A percentile compares a stretch with the other conserved stretches of the same genome.
These are phyloP conservation scores for Drosophila arizonae DNA, from an alignment of 1,140 invertebrate genomes.

Conservation along the genomic window DNA sequence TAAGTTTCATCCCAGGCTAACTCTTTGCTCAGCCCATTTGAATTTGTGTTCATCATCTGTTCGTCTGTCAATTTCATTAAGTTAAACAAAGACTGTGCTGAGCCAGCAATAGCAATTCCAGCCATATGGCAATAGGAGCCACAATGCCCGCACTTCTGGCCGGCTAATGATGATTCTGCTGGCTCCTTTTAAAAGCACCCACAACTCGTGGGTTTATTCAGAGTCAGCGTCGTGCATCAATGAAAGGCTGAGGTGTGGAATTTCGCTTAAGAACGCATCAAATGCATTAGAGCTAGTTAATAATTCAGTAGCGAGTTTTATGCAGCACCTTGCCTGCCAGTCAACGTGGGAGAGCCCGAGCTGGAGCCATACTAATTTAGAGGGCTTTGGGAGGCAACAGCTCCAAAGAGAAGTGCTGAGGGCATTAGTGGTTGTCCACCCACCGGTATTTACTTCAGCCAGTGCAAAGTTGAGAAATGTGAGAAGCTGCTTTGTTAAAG, in stretches of 20 bases:
- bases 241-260: conserved; percentile 42
- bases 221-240: conserved; percentile 40
- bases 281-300: conserved; percentile 71
- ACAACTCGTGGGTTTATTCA: conserved; percentile 46
- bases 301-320: conserved; percentile 58
- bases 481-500: conserved; percentile 31
- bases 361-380: conserved; percentile 54
- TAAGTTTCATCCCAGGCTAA: no score
- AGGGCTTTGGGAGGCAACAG: conserved; percentile 18
- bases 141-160: background rate
- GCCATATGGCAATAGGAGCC: no score
- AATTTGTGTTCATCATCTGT: no score
- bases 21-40: no score
- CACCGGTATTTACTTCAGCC: background rate
- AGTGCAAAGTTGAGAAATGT: conserved; percentile 37
- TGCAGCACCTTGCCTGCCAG: conserved; percentile 26
- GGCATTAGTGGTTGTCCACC: conserved; percentile 24
- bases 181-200: conserved; percentile 56
- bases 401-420: conserved; percentile 32
- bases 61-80: no score
- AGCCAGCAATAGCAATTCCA: background rate
- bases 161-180: conserved; percentile 9
- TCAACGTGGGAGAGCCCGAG: conserved; percentile 1
- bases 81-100: no score
- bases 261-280: conserved; percentile 58